Conservation (phyloP, 2,888 invertebrate genomes). For the Dynastes tityus region DNA sequence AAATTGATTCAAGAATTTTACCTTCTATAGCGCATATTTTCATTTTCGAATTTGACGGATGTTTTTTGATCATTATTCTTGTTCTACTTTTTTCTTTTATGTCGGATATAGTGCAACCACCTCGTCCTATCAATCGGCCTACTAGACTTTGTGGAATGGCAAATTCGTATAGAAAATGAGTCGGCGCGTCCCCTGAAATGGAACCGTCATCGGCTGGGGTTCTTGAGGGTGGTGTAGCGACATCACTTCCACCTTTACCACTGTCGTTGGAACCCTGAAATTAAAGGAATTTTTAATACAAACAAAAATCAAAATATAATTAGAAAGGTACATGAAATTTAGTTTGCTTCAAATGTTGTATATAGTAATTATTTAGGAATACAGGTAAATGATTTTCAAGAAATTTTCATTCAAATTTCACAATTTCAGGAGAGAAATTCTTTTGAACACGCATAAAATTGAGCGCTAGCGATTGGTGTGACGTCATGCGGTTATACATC, state of each 20-base stretch:
- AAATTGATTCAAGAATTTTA: conserved; percentile 60
- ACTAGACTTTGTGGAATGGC: conserved; percentile 83
- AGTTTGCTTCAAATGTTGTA: too few relatives aligned
- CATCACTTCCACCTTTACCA: conserved; percentile 80
- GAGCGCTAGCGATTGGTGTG: too few relatives aligned
- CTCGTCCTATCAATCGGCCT: conserved; percentile 90
- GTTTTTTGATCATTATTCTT: conserved; percentile 84
- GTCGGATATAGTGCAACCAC: conserved; percentile 85
- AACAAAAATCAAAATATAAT: conserved; percentile 44
- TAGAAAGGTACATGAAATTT: too few relatives aligned
- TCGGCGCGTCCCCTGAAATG: conserved; percentile 54
- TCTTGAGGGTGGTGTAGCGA: conserved; percentile 78
- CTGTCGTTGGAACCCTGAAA: conserved; percentile 84
- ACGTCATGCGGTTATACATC: too few relatives aligned
- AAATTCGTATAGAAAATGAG: conserved; percentile 79
- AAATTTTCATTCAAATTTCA: too few relatives aligned
- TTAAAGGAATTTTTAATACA: neutral
- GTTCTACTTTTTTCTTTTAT: conserved; percentile 87
- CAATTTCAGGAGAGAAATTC: too few relatives aligned
- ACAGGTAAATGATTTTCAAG: too few relatives aligned
- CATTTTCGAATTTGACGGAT: conserved; percentile 81
- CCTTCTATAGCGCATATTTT: conserved; percentile 91
- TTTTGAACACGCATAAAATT: too few relatives aligned
- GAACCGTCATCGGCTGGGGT: conserved; percentile 72
- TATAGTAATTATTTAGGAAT: too few relatives aligned